Conservation (phyloP, 2,797 vertebrate species). For the Sitta carolinensis region DNA sequence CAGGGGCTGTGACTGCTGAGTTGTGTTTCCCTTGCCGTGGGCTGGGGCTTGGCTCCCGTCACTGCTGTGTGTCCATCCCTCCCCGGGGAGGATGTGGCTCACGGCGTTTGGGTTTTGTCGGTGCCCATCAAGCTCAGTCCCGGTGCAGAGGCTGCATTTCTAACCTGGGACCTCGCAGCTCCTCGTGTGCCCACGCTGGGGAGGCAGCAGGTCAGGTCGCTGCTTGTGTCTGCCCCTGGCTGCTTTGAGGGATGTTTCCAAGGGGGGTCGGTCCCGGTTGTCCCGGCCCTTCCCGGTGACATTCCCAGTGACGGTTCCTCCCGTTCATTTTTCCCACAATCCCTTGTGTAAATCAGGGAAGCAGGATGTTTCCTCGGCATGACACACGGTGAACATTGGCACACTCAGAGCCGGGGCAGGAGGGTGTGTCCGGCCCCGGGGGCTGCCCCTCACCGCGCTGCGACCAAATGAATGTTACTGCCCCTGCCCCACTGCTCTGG, state of each 20-base stretch:
- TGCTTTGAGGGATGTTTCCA: conserved; percentile 31
- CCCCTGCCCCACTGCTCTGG: conserved; percentile 77
- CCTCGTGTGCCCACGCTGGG: rapidly evolving
- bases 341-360: conserved; percentile 69
- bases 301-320: background rate
- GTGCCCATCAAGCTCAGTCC: background rate
- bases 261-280: conserved; percentile 3
- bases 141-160: background rate
- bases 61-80: background rate
- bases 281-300: background rate
- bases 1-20: background rate
- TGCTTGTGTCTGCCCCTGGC: background rate
- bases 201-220: rapidly evolving
- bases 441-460: background rate
- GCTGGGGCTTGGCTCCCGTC: background rate
- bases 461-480: conserved; percentile 61
- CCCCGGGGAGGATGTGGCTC: background rate
- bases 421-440: background rate
- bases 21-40: conserved; percentile 19
- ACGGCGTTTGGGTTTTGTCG: background rate
- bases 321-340: conserved; percentile 38
- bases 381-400: conserved; percentile 21
- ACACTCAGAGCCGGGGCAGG: conserved; percentile 5
- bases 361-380: conserved; percentile 54
- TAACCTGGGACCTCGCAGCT: background rate